Evolutionary conservation across 2,113 vertebrate species (phyloP), one percentile per base, ranked within the genome.

Genomic region (Sciurus niger): DNA sequence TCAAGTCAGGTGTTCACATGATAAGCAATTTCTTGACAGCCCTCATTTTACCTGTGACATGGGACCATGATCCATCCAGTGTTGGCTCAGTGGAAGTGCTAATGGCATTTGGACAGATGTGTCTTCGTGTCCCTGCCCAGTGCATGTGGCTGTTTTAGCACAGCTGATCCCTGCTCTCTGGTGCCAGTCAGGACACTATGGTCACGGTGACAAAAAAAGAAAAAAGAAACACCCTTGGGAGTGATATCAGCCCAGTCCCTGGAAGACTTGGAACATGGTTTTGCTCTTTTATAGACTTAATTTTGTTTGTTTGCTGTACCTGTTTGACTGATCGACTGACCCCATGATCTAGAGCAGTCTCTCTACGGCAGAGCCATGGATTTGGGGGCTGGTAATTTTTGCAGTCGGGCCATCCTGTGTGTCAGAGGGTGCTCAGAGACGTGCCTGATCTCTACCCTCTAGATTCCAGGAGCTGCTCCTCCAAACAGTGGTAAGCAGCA

Each of bases 171-270:
- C 10, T 9, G 37, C 24, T 30, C 60, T 14, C 32, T 51, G n/a
- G 11, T 6, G 34, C 22, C 2, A 0, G 0, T 25, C 74, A 34
- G 30, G n/a, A 2, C 34, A 60, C 25, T 32, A 0, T 10, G 34
- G 55, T n/a, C 20, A 10, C 13, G 32, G 63, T 48, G 30, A 46
- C 5, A 20, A 18, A 24, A 40, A 37, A 25, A 14, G 2, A 34
- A 17, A 9, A 4, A 4, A 25, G 12, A 90, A n/a, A 67, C 46
- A 8, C 6, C 28, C 22, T 30, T 37, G 22, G 6, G 2, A 6
- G 0, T 63, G 28, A 16, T 46, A 17, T 24, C 20, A 77, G 12
- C 11, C 32, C 12, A 10, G 1, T 7, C 11, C 37, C 53, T 73
- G 53, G 17, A 73, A 73, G 43, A 32, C 25, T 25, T 32, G 53